Base-by-base conservation (phyloP, 2,888 invertebrate species). In the Acanthacorydalis orientalis region DNA sequence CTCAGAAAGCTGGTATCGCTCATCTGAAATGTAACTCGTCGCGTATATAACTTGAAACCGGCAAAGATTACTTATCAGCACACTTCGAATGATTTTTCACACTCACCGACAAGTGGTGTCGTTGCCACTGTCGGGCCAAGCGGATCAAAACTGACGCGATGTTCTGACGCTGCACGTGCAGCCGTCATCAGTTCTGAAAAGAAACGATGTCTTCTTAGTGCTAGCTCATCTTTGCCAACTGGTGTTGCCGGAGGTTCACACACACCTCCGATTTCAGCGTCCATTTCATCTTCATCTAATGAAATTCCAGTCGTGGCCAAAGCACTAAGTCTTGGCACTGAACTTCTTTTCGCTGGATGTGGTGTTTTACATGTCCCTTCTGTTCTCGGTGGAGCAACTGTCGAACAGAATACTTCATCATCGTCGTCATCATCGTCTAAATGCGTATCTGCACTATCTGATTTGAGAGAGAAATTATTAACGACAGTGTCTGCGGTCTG, bases 181-280 rank as follows among this genome's bases (percentile, higher is more conserved):
- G 82, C 82, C 56, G 76, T 74, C 53, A 85, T 73, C 50, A 85
- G 72, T 60, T 85, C 85, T 47, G 83, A 80, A 65, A 84, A 84
- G 64, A 85, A 80, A 56, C 84, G 72, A 63, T 84, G 84, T 49
- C 84, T 72, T 52, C 82, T 73, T 55, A 85, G 64, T 52, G 84
- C 85, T 55, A 85, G 66, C 60, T 85, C 84, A 64, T 85, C 85
- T 49, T 80, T 75, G 47, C 83, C 84, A 42, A 85, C 78, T 12
- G 83, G 85, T 49, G 83, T 84, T 48, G 80, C 83, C 43, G 83
- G 83, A 53, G 79, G 78, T 52, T 79, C 77, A 51, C 68, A 68
- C 51, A 74, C 70, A n/a, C 74, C 74, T 47, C 74, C 74, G 39
- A 61, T 57, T 52, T 62, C 65, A 43, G 54, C 54, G 43, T 63